These are phyloP conservation scores for Smittia sp. DNA, from an alignment of 2,888 invertebrate species.

Conservation along the genomic window DNA sequence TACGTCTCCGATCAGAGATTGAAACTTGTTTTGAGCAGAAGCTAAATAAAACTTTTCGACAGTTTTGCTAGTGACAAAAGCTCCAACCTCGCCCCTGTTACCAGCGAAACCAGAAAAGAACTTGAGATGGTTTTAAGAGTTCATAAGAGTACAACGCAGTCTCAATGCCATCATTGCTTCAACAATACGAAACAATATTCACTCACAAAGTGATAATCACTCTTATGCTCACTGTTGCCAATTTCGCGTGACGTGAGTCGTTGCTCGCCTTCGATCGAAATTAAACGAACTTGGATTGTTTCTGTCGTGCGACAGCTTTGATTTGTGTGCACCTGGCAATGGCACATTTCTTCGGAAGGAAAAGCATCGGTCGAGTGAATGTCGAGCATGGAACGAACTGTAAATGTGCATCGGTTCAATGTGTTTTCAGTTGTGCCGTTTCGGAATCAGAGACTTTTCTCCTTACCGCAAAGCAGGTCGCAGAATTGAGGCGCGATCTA, in stretches of 20 bases:
- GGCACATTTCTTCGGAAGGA: neutral
- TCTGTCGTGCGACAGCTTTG: neutral
- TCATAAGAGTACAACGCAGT: neutral
- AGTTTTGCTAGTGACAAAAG: neutral
- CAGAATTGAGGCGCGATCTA: too few relatives aligned
- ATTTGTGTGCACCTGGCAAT: neutral
- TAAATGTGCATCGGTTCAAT: too few relatives aligned
- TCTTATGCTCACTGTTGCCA: neutral
- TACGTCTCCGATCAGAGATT: too few relatives aligned
- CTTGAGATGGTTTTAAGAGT: conserved; percentile 5
- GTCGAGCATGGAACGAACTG: neutral
- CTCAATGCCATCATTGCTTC: neutral
- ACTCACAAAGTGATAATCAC: neutral
- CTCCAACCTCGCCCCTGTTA: neutral
- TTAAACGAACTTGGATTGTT: conserved; percentile 1
- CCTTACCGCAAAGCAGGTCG: too few relatives aligned
- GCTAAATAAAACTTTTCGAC: too few relatives aligned
- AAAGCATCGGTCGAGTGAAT: neutral
- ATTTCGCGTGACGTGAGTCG: neutral
- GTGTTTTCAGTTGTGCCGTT: too few relatives aligned
- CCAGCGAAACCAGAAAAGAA: neutral
- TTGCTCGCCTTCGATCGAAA: conserved; percentile 15
- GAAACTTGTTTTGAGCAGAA: too few relatives aligned
- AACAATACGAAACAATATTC: too few relatives aligned
- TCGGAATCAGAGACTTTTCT: too few relatives aligned